Evolutionary conservation across 2,113 vertebrate genomes (phyloP).

Genomic region (Oryzias woworae): DNA sequence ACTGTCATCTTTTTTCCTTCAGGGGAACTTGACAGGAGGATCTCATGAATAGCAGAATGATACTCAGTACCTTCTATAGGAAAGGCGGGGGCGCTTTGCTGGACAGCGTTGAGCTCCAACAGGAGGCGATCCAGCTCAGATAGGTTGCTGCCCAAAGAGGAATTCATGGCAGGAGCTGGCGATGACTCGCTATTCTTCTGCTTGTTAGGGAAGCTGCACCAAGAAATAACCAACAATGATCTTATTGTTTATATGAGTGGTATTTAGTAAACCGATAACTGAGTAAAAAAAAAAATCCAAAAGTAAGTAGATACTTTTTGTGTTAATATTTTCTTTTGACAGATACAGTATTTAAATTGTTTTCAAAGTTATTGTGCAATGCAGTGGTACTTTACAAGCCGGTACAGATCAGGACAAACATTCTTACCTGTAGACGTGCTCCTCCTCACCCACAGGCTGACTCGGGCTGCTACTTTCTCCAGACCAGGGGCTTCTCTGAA

Average conservation of each 20-base stretch:
- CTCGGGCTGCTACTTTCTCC: slow-evolving; percentile 76
- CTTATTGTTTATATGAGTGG: neutral
- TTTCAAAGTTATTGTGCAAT: too few relatives aligned
- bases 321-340: too few relatives aligned
- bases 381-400: neutral
- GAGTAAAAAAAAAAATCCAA: too few relatives aligned
- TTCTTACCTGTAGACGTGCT: slow-evolving; percentile 91
- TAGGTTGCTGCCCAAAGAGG: slow-evolving; percentile 89
- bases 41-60: slow-evolving; percentile 3
- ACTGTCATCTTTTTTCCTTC: neutral
- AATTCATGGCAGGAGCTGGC: slow-evolving; percentile 83
- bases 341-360: too few relatives aligned
- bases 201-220: slow-evolving; percentile 89
- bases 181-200: slow-evolving; percentile 83
- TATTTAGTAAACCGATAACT: too few relatives aligned
- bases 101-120: slow-evolving; percentile 89
- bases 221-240: slow-evolving; percentile 4
- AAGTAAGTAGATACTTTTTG: too few relatives aligned
- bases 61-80: slow-evolving; percentile 78
- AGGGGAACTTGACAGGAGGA: slow-evolving; percentile 8
- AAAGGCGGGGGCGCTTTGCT: slow-evolving; percentile 80
- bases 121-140: slow-evolving; percentile 93
- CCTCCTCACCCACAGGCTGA: slow-evolving; percentile 80
- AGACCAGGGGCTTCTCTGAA: slow-evolving; percentile 76
- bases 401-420: neutral